Base-by-base conservation (phyloP, 2,888 invertebrate species). In the Drosophila aldrichi region DNA sequence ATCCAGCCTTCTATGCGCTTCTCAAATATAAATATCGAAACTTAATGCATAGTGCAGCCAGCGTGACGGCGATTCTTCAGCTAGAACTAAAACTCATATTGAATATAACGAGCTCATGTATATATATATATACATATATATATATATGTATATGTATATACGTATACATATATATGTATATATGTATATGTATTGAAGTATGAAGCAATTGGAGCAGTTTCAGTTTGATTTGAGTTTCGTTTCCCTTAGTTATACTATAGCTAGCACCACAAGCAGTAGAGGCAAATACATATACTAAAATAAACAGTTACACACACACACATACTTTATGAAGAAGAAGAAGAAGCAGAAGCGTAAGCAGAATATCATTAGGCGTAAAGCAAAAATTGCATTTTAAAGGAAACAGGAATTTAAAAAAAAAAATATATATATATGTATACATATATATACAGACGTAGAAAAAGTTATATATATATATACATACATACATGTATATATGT, bases 371-470 rank as follows among this genome's bases (percentile, higher is more conserved):
- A 85, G 85, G 90, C 82, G 77, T 85, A 85, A 83, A 73, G 88
- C 88, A 89, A 89, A 86, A 84, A 79, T 82, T 82, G 85, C 85
- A 83, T 82, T 77, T 79, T 89, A 90, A 86, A 61, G 78, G 85
- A 86, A 86, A 86, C 86, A 86, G 86, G 86, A 86, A 87, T 87
- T 87, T 86, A 90, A 90, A 83, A 69, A 61, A 78, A 77, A 86
- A 88, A 48, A 22, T 29, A 48, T 66, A 72, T 69, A 70, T 61
- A 76, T 68, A 70, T 64, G 70, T 70, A 70, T 63, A 82, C 60
- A 71, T 67, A 69, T 89, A 84, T 85, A 90, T 72, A 84, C 83
- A 89, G 70, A 69, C 60, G 57, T 60, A 77, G 73, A 56, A 55
- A 67, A 67, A 51, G 62, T 77, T 66, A 72, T 69, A 70, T 63